Evolutionary conservation across 2,888 invertebrate genomes (phyloP).

Genomic region (Holacanthella duospinosa): DNA sequence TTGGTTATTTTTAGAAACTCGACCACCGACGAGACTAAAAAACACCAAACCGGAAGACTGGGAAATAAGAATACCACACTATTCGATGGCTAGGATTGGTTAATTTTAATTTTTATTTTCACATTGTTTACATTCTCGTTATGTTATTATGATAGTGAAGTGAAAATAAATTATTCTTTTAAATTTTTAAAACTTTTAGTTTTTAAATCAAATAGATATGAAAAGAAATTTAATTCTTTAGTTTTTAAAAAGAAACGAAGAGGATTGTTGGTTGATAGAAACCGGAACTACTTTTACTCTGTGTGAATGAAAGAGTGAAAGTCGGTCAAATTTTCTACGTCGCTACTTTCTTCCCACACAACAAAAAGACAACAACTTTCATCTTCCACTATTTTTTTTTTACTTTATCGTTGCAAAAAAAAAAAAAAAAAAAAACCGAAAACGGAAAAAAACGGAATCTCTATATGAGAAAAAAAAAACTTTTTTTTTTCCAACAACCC

Average conservation of each 20-base stretch:
- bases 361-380: not conserved
- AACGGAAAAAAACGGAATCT: too few species aligned
- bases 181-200: not conserved
- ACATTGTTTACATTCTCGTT: too few species aligned
- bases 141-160: not conserved
- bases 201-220: slow-evolving; percentile 16
- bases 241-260: not conserved
- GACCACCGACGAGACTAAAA: not conserved
- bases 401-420: not conserved
- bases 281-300: not conserved
- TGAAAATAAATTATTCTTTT: not conserved
- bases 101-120: too few species aligned
- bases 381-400: not conserved
- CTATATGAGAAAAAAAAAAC: too few species aligned
- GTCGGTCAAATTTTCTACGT: too few species aligned
- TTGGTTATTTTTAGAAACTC: too few species aligned
- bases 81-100: not conserved
- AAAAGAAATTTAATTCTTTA: too few species aligned
- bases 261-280: not conserved
- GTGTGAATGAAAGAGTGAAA: not conserved
- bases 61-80: not conserved
- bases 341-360: not conserved
- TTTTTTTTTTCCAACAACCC: too few species aligned
- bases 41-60: not conserved
- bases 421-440: not conserved